Conservation (phyloP, 2,888 invertebrate species). For the Cheilosia grossa region DNA sequence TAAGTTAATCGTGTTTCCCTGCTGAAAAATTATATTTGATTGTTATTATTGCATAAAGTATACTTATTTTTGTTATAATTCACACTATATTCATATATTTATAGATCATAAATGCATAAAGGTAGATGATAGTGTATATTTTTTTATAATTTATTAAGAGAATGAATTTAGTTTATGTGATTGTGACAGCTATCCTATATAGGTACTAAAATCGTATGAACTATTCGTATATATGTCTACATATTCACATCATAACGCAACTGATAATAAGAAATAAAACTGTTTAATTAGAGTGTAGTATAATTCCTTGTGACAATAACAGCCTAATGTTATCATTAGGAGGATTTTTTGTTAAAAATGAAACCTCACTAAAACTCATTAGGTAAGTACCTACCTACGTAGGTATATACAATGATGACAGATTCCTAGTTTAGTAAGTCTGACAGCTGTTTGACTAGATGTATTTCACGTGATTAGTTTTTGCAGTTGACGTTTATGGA, state of each 20-base stretch:
- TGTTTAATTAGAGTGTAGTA: slow-evolving; percentile 34
- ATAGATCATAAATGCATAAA: slow-evolving; percentile 24
- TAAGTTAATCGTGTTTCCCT: slow-evolving; percentile 43
- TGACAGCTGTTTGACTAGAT: no score
- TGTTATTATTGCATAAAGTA: slow-evolving; percentile 22
- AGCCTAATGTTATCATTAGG: no score
- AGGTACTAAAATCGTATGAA: slow-evolving; percentile 45
- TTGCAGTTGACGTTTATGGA: no score
- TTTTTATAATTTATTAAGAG: slow-evolving; percentile 63
- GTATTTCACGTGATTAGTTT: no score
- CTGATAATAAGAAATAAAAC: slow-evolving; percentile 41
- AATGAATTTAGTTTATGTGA: slow-evolving; percentile 50
- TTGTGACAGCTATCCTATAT: slow-evolving; percentile 57
- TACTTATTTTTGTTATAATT: slow-evolving; percentile 40
- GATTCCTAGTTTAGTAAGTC: no score
- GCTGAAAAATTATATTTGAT: slow-evolving; percentile 40
- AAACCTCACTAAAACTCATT: no score
- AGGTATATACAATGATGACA: no score
- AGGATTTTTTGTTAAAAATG: neutral
- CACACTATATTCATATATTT: slow-evolving; percentile 16
- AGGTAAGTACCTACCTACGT: no score
- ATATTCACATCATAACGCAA: slow-evolving; percentile 52
- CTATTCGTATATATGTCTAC: slow-evolving; percentile 37
- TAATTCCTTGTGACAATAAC: no score
- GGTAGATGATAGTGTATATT: slow-evolving; percentile 57